Base-by-base conservation (phyloP, 2,113 vertebrate species). In the Phyllopteryx taeniolatus region DNA sequence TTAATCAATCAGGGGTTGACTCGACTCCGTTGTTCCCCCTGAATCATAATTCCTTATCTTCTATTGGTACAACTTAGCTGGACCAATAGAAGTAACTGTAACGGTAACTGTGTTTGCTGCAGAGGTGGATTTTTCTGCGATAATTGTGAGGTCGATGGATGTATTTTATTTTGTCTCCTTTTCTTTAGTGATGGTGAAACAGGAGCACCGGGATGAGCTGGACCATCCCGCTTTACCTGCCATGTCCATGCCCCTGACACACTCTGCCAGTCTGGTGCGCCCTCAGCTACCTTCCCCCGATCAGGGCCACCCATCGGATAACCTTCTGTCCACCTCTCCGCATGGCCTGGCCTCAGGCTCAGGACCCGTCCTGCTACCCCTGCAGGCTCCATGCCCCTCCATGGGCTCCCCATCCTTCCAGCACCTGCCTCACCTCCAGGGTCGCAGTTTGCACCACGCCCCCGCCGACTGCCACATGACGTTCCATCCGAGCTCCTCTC, bases 141-240 rank as follows among this genome's bases (percentile, higher is more conserved):
- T n/a, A 19, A 12, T n/a, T 22, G 9, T 44, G 42, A 19, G 11
- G 19, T 17, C 43, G 39, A 64, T 62, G 60, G 59, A 39, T 44
- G 1, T 75, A 39, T 76, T 22, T 2, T 68, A 51, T 59, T 67
- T 8, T 70, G 22, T 71, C 43, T 66, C 57, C 14, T 73, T 20
- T 14, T 73, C 79, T 89, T 43, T 73, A 99, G 97, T 98, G 83
- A 83, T 96, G 90, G 94, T 98, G 88, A 99, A 98, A 84, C 95
- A 96, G 90, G 97, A 99, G 91, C 94, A 94, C 85, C 92, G 94
- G 91, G 96, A 99, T 7, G 96, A 99, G 59, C 85, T 95, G 88
- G 96, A 98, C 87, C 89, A 93, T 78, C 79, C 95, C 82, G 77
- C 93, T 2, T 87, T 94, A 79, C 88, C 94, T 1, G 88, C 95